Base-by-base conservation (phyloP, 2,113 vertebrate genomes). In the Pipa parva region DNA sequence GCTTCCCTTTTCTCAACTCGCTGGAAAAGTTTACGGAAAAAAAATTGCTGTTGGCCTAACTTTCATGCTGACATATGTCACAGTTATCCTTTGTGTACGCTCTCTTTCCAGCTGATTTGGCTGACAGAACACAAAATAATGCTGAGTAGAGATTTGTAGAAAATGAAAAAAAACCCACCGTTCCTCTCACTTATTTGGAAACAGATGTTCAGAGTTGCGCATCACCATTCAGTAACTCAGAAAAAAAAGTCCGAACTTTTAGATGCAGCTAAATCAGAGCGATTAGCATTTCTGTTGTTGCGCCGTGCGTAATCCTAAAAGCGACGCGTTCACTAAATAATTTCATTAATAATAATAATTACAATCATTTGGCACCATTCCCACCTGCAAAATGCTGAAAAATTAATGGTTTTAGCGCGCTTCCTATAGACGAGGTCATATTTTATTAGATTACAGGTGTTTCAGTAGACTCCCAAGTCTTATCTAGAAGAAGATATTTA, bases 11-110 rank as follows among this genome's bases (percentile, higher is more conserved):
- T 33, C 42, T 59, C 21, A 39, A 50, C 55, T 50, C 45, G 55
- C 42, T 50, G 12, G 48, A 59, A n/a, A 68, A 68, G 29, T 59
- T 37, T 59, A 68, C 39, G 17, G 45, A 58, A 51, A 11, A 46
- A 50, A 33, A 59, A 59, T 22, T 51, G 64, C 56, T 68, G 54
- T 68, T 59, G 64, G 64, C 29, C 64, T 49, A 46, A 65, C 52
- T 59, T 68, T 68, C 42, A 37, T 39, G 55, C 56, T 68, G 56
- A 68, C 64, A 59, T 68, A 59, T 68, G 64, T 68, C 64, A 68
- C 56, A 15, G 24, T 21, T 39, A 68, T 68, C 64, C 56, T 59
- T 59, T 39, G 64, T 51, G 64, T 37, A 27, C 17, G 42, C 54
- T 45, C 54, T 45, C 21, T 55, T 67, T 67, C 39, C 39, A 58